Conservation (phyloP, 2,797 vertebrate species). For the Hyperoplus lanceolatus region DNA sequence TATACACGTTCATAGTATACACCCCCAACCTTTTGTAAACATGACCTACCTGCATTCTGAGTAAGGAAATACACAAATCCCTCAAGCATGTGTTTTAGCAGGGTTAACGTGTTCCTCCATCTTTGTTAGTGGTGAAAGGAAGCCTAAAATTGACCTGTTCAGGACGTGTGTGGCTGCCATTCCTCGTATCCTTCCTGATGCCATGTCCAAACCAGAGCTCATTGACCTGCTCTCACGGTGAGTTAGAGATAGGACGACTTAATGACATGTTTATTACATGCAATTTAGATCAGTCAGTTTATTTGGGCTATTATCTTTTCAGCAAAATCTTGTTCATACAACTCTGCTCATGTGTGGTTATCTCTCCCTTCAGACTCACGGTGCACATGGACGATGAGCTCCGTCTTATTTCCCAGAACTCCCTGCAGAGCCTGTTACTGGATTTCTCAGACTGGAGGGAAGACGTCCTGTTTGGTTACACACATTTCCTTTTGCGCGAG, state of each 20-base stretch:
- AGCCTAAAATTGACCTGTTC: conserved; percentile 98
- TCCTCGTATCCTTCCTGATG: conserved; percentile 96
- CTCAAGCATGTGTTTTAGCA: background rate
- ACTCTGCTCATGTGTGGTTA: background rate
- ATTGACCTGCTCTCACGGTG: conserved; percentile 97
- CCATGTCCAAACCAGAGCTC: conserved; percentile 98
- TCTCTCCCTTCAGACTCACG: conserved; percentile 87
- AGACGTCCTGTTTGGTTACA: conserved; percentile 97
- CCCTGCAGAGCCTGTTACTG: conserved; percentile 95
- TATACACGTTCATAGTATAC: background rate
- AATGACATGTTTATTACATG: background rate
- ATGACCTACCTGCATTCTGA: background rate
- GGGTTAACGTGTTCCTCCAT: background rate
- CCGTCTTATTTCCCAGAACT: conserved; percentile 97
- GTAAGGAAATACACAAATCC: background rate
- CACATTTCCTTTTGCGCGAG: conserved; percentile 94
- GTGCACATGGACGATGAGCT: conserved; percentile 99
- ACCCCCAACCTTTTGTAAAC: background rate
- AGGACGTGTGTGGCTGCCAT: conserved; percentile 98
- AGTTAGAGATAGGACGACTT: conserved; percentile 29
- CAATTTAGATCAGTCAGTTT: background rate
- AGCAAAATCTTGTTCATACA: background rate
- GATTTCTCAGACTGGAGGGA: conserved; percentile 99
- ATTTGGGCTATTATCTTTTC: too few relatives aligned
- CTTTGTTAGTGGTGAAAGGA: conserved; percentile 92